Evolutionary conservation across 64 coral and sea anemone genomes (phyloP).

Genomic region (Platygyra sinensis): DNA sequence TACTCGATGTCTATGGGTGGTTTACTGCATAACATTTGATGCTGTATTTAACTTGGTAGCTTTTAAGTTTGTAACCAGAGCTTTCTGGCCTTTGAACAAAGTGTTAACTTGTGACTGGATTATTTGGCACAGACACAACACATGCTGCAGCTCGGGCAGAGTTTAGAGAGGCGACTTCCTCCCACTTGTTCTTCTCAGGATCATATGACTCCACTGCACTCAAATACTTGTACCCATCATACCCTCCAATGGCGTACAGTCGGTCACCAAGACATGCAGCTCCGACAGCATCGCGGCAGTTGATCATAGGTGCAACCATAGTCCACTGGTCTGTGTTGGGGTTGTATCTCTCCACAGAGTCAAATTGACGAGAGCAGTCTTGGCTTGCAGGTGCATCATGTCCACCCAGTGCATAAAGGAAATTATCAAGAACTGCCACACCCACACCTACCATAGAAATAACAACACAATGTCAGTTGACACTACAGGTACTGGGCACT

Average conservation of each 20-base stretch:
- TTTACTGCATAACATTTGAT: no score
- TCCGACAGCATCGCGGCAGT: slow-evolving; percentile 97
- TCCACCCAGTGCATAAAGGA: slow-evolving; percentile 96
- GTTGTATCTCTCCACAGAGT: slow-evolving; percentile 96
- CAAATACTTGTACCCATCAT: slow-evolving; percentile 91
- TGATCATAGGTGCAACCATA: slow-evolving; percentile 94
- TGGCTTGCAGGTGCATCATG: slow-evolving; percentile 98
- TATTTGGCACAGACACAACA: slow-evolving; percentile 80
- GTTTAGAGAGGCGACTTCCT: slow-evolving; percentile 85
- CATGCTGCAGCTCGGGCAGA: slow-evolving; percentile 93
- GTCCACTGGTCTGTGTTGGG: slow-evolving; percentile 99
- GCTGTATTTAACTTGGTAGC: no score
- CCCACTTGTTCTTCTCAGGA: slow-evolving; percentile 93
- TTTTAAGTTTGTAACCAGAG: no score
- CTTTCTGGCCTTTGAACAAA: background rate
- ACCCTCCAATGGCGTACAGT: slow-evolving; percentile 94
- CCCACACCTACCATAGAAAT: slow-evolving; percentile 65
- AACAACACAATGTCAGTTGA: background rate
- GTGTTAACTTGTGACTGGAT: background rate
- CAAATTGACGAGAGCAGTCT: slow-evolving; percentile 96
- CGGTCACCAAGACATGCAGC: slow-evolving; percentile 91
- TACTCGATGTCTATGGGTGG: no score
- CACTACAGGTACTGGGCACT: no score
- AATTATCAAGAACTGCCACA: slow-evolving; percentile 90
- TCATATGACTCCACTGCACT: slow-evolving; percentile 97